Conservation (phyloP, 2,888 invertebrate species). For the Tanypteryx hageni region DNA sequence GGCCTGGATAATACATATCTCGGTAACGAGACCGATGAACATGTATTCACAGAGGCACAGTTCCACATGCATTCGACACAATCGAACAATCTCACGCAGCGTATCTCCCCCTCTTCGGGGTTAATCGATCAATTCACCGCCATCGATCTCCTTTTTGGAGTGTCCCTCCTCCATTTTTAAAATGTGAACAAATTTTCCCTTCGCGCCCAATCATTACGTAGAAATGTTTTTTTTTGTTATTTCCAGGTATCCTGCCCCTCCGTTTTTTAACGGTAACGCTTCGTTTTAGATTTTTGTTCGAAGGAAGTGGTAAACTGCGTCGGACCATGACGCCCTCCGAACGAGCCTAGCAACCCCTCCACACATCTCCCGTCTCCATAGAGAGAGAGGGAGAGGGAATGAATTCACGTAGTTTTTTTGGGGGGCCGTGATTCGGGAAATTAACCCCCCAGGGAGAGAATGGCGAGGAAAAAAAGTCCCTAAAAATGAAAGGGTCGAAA, state of each 20-base stretch:
- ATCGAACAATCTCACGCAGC: too few relatives aligned
- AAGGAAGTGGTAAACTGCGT: neutral
- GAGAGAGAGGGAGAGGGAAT: neutral
- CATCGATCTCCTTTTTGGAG: too few relatives aligned
- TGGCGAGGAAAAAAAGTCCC: neutral
- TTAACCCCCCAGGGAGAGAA: neutral
- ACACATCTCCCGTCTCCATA: neutral
- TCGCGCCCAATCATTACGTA: too few relatives aligned
- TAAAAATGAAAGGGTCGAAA: neutral
- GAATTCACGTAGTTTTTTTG: neutral
- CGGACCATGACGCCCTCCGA: neutral
- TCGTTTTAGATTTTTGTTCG: neutral
- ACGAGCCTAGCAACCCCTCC: neutral
- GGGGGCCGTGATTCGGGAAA: constrained; percentile 3
- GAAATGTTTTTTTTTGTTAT: too few relatives aligned
- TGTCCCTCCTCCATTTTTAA: too few relatives aligned
- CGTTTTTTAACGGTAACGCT: neutral
- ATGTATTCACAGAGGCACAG: too few relatives aligned
- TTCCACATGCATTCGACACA: too few relatives aligned
- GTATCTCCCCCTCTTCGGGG: too few relatives aligned
- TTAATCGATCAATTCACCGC: too few relatives aligned
- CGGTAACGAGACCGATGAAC: too few relatives aligned
- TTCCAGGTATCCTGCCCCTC: neutral
- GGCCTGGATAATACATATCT: too few relatives aligned
- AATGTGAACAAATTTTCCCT: too few relatives aligned